Evolutionary conservation across 35 echinoderm and acorn worm species (phyloP).

Genomic region (Ophioderma brevispina): DNA sequence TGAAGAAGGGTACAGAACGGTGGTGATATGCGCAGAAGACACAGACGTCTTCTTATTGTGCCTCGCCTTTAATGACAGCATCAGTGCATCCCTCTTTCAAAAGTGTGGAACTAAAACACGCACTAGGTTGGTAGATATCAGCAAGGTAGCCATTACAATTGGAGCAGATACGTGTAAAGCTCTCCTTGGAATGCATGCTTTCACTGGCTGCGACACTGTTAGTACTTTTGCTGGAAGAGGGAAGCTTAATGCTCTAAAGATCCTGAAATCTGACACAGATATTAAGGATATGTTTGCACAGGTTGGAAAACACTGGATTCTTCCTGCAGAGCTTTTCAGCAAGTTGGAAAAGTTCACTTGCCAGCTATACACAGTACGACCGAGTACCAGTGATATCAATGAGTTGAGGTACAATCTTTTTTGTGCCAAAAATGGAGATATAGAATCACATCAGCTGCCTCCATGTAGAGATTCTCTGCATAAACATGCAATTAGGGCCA

Average conservation of each 20-base stretch:
- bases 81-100: not conserved
- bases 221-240: slow-evolving; percentile 2
- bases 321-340: no score
- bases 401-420: no score
- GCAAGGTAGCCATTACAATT: not conserved
- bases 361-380: no score
- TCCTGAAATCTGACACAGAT: not conserved
- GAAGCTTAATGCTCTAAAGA: not conserved
- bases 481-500: no score
- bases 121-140: not conserved
- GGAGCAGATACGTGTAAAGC: not conserved
- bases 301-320: no score
- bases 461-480: no score
- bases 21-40: not conserved
- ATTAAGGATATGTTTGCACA: no score
- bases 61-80: not conserved
- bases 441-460: no score
- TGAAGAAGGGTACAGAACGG: not conserved
- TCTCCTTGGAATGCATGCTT: not conserved
- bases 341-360: no score
- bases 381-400: no score
- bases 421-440: no score
- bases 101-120: not conserved
- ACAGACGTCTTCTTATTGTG: no score
- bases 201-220: not conserved